Base-by-base conservation (phyloP, 2,888 invertebrate genomes). In the Sycophila texana region DNA sequence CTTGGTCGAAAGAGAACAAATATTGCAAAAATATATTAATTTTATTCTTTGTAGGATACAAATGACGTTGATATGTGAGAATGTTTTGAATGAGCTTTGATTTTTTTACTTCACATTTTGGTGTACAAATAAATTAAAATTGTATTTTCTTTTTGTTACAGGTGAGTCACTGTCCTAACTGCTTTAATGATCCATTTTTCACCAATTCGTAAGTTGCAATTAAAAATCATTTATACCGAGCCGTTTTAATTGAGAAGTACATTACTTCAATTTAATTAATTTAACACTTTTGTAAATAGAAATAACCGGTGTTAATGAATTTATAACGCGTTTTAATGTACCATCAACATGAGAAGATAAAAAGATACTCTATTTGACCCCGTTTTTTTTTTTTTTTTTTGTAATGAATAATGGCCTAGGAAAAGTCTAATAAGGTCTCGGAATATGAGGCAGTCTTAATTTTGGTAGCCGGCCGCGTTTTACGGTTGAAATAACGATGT, bases 111-210 rank as follows among this genome's bases (percentile, higher is more conserved):
- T 39, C 7, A 39, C 10, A 26, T 49, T 39, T 1, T n/a, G 2
- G 4, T 26, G 12, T 67, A 53, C 16, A 67, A 63, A 68, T 55
- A n/a, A n/a, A 61, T 39, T 39, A 39, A 39, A 39, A 14, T 30
- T 2, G 20, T 58, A n/a, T 68, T 65, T 76, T 63, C 39, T 67
- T 71, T 77, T 58, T 77, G 68, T 77, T 80, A 53, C 70, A 80
- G 80, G 80, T 80, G 70, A 80, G 80, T 79, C 65, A 4, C 4
- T 10, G 30, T 20, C 63, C 58, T 12, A 4, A 22, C 18, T 13
- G 12, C 30, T 49, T 16, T 10, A 26, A 16, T 65, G n/a, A 10
- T 65, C 53, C 39, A 2, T 49, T 20, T 51, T 51, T 22, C 2
- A 30, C 16, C 39, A 16, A 3, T 30, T 13, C 49, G 77, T 66